These are phyloP conservation scores for Thalassophryne amazonica DNA, from an alignment of 2,797 vertebrate species.

Conservation along the genomic window DNA sequence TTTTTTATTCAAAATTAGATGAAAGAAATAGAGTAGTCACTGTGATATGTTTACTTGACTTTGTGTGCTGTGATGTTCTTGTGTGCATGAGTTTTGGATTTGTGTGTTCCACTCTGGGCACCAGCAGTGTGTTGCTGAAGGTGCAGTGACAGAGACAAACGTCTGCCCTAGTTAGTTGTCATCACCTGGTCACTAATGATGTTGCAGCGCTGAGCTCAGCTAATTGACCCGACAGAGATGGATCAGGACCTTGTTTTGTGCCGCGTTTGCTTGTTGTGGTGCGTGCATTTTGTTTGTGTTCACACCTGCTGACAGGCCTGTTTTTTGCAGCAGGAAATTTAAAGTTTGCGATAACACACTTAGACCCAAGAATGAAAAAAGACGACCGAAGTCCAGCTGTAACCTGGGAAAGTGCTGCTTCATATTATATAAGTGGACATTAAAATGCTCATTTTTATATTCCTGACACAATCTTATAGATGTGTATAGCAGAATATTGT, in stretches of 20 bases:
- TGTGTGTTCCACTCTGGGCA: constrained; percentile 19
- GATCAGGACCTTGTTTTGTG: constrained; percentile 52
- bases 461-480: background rate
- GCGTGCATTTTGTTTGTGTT: constrained; percentile 17
- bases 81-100: background rate
- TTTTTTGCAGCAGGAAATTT: background rate
- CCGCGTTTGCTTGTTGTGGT: constrained; percentile 33
- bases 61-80: background rate
- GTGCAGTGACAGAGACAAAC: constrained; percentile 58
- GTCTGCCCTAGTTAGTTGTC: constrained; percentile 45
- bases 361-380: constrained; percentile 1
- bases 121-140: constrained; percentile 15
- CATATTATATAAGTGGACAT: background rate
- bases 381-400: too few species aligned
- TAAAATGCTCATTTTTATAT: background rate
- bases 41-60: background rate
- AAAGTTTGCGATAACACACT: constrained; percentile 26
- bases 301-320: constrained; percentile 14
- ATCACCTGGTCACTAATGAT: constrained; percentile 72
- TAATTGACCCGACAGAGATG: constrained; percentile 71
- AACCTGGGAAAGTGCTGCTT: too few species aligned
- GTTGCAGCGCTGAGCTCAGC: constrained; percentile 73
- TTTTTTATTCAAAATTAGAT: constrained; percentile 9
- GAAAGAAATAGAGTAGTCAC: constrained; percentile 14
- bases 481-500: too few species aligned